Evolutionary conservation across 2,797 vertebrate genomes (phyloP).

Genomic region (Serranus cabrilla): DNA sequence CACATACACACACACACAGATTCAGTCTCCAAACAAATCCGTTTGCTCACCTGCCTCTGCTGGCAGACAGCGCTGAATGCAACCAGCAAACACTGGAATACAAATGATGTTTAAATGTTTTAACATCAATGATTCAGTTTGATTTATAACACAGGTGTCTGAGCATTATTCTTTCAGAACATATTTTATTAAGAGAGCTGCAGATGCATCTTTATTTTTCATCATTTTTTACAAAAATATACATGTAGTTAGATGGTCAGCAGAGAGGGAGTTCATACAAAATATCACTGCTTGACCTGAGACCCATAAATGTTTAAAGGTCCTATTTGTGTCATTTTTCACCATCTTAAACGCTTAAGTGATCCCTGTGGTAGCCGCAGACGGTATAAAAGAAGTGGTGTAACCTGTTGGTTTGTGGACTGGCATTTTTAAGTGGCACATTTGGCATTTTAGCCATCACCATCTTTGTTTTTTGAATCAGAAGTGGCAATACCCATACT

Average conservation of each 20-base stretch:
- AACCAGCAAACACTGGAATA: slow-evolving; percentile 40
- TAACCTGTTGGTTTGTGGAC: too few relatives aligned
- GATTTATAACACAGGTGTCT: slow-evolving; percentile 26
- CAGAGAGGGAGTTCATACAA: background rate
- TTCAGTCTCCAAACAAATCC: slow-evolving; percentile 22
- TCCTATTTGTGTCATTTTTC: too few relatives aligned
- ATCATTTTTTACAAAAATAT: background rate
- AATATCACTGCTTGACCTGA: background rate
- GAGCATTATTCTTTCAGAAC: slow-evolving; percentile 5
- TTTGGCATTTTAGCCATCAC: too few relatives aligned
- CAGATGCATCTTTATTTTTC: too few relatives aligned
- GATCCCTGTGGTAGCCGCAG: too few relatives aligned
- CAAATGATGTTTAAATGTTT: slow-evolving; percentile 36
- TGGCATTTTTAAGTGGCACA: too few relatives aligned
- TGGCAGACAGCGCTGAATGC: slow-evolving; percentile 34
- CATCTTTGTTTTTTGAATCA: too few relatives aligned
- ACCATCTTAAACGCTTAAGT: too few relatives aligned
- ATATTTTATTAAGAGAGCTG: slow-evolving; percentile 18
- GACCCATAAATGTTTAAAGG: too few relatives aligned
- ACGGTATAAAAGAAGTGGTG: too few relatives aligned
- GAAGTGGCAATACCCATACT: too few relatives aligned
- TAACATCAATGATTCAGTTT: slow-evolving; percentile 21
- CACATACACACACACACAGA: slow-evolving; percentile 5
- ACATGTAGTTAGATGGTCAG: background rate
- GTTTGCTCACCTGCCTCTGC: slow-evolving; percentile 51